A percentile compares a stretch with the other conserved stretches of the same genome.
Conservation (phyloP, 2,113 vertebrate species). For the Saccopteryx leptura region DNA sequence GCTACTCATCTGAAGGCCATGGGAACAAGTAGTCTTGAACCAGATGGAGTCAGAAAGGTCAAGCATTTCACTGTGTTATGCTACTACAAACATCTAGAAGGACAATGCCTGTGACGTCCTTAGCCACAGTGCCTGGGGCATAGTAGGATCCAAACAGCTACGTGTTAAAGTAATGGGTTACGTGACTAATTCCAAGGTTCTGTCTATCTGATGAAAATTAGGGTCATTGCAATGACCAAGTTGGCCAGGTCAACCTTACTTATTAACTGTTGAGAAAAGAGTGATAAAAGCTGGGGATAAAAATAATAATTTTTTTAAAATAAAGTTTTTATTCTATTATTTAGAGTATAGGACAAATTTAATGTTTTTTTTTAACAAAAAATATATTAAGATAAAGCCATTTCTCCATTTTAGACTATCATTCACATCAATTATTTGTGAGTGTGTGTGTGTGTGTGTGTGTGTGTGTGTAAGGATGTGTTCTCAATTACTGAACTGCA, state of each 20-base stretch:
- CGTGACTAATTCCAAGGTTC: not conserved
- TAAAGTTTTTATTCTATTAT: not conserved
- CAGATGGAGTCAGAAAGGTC: not conserved
- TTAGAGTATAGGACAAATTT: not conserved
- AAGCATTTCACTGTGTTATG: not conserved
- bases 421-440: not conserved
- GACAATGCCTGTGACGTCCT: not conserved
- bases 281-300: not conserved
- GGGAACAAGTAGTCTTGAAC: not conserved
- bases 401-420: not conserved
- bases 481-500: not conserved
- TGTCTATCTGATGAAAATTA: not conserved
- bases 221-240: not conserved
- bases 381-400: not conserved
- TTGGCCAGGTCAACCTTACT: not conserved
- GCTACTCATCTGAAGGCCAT: not conserved
- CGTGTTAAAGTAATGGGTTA: not conserved
- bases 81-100: not conserved
- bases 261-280: not conserved
- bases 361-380: not conserved
- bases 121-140: not conserved
- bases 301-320: not conserved
- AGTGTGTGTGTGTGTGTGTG: not conserved
- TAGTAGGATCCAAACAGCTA: rapidly evolving
- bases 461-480: not conserved